These are phyloP conservation scores for Psophia crepitans DNA, from an alignment of 2,113 vertebrate genomes.

Conservation along the genomic window DNA sequence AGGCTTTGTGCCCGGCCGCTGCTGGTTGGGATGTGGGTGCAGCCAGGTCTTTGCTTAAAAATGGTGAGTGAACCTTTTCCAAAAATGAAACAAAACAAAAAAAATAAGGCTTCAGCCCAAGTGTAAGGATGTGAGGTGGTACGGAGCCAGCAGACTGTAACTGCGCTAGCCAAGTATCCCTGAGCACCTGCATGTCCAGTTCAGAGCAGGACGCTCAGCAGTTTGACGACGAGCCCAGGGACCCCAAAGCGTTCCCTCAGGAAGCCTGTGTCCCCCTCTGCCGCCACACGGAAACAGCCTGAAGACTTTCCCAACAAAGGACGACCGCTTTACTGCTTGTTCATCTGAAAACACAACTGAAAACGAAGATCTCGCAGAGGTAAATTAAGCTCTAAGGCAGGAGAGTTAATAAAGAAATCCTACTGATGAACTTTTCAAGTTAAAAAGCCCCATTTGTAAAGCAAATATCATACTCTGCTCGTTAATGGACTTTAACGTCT, in stretches of 20 bases:
- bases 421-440: background rate
- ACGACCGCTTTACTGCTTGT: background rate
- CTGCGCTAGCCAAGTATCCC: background rate
- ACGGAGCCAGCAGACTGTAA: background rate
- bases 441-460: background rate
- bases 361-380: background rate
- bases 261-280: background rate
- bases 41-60: background rate
- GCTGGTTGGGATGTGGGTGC: background rate
- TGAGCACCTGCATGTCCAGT: background rate
- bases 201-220: background rate
- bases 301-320: background rate
- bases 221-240: background rate
- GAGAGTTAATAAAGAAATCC: background rate
- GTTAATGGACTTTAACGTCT: background rate
- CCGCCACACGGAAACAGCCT: background rate
- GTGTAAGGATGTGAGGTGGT: background rate
- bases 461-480: background rate
- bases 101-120: rapidly evolving
- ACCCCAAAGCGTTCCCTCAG: background rate
- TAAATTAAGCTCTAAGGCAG: background rate
- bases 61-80: background rate
- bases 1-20: background rate
- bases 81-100: background rate
- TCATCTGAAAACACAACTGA: background rate